Conservation (phyloP, 1,140 invertebrate genomes). For the Acromyrmex heyeri region DNA sequence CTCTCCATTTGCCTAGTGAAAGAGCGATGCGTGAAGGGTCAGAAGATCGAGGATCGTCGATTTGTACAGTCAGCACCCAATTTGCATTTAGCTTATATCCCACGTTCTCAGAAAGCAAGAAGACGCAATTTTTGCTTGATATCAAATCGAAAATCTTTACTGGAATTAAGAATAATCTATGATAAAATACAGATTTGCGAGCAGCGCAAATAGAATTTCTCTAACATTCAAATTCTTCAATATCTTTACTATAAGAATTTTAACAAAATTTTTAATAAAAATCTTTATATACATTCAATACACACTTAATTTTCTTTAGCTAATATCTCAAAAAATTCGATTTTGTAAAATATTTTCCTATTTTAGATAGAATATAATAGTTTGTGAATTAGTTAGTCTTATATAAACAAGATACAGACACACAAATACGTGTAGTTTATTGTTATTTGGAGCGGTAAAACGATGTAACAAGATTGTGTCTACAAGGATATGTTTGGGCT, state of each 20-base stretch:
- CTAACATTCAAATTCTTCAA: background rate
- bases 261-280: constrained; percentile 15
- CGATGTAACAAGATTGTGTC: constrained; percentile 29
- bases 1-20: constrained; percentile 57
- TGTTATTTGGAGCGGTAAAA: constrained; percentile 17
- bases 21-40: constrained; percentile 53
- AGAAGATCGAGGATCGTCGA: constrained; percentile 44
- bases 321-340: background rate
- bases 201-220: background rate
- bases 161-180: background rate
- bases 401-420: background rate
- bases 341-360: background rate
- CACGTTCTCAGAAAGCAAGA: constrained; percentile 8
- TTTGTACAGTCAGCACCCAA: constrained; percentile 15
- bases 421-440: background rate
- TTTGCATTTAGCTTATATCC: constrained; percentile 47
- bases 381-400: background rate
- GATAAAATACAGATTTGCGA: background rate
- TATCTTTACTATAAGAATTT: background rate
- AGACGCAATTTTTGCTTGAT: background rate
- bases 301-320: background rate
- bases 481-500: constrained; percentile 43
- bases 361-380: background rate
- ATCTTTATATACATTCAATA: background rate
- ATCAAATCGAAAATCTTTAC: constrained; percentile 1